A percentile compares a stretch with the other conserved stretches of the same genome.
These are phyloP conservation scores for Rotaria sp. DNA, from an alignment of 2,888 invertebrate species.

Conservation along the genomic window DNA sequence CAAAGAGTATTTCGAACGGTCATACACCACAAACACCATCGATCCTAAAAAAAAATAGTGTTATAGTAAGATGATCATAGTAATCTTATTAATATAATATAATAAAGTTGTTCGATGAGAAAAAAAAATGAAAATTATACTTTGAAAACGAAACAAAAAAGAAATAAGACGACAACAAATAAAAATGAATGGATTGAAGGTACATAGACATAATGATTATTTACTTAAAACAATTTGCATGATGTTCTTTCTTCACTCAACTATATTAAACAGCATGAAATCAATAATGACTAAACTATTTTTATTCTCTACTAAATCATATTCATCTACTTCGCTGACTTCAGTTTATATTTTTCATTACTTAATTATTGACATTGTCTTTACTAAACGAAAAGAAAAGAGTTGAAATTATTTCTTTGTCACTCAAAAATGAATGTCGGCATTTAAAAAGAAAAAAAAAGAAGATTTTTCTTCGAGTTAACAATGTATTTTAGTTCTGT, in stretches of 20 bases:
- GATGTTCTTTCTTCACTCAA: neutral
- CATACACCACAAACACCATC: neutral
- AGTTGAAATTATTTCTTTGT: no score
- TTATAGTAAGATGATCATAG: no score
- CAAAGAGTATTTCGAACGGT: slow-evolving; percentile 21
- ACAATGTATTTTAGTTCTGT: neutral
- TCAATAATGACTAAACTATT: neutral
- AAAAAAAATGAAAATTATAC: no score
- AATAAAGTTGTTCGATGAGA: neutral
- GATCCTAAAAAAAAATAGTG: neutral
- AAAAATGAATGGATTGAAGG: neutral
- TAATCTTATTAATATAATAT: no score
- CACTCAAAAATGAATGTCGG: neutral
- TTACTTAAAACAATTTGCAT: neutral
- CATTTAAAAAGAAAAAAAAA: neutral
- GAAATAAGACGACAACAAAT: no score
- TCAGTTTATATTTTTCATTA: no score
- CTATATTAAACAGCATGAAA: neutral
- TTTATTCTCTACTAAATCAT: no score
- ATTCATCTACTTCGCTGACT: no score
- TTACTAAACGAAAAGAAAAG: no score
- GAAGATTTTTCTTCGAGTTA: neutral
- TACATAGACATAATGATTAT: neutral
- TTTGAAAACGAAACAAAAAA: no score
- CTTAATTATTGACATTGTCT: no score